Evolutionary conservation across 64 coral and sea anemone genomes (phyloP).

Genomic region (Exaiptasia diaphana): DNA sequence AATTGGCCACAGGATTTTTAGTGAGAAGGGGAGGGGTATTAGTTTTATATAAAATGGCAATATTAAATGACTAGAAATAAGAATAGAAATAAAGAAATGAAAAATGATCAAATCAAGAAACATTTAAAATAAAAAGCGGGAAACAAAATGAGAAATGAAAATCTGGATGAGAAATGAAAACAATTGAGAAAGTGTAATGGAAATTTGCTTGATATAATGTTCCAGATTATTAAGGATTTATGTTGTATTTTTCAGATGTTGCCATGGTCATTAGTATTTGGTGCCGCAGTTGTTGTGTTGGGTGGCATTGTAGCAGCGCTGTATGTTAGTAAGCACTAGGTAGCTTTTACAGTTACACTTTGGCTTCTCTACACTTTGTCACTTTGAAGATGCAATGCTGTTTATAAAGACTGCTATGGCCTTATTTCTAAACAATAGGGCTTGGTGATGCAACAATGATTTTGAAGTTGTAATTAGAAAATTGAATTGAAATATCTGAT

Average conservation of each 20-base stretch:
- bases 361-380: too few species aligned
- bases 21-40: not conserved
- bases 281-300: constrained; percentile 71
- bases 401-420: too few species aligned
- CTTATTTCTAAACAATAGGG: too few species aligned
- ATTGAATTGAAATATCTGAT: too few species aligned
- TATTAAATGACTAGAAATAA: not conserved
- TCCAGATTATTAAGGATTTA: too few species aligned
- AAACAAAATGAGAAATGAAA: not conserved
- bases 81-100: not conserved
- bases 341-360: not conserved
- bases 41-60: not conserved
- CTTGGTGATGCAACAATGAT: too few species aligned
- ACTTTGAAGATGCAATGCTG: too few species aligned
- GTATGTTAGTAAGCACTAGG: constrained; percentile 47
- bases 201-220: too few species aligned
- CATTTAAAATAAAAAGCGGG: too few species aligned
- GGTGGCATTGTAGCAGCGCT: constrained; percentile 74
- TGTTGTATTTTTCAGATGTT: constrained; percentile 86
- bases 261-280: constrained; percentile 79
- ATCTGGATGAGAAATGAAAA: too few species aligned
- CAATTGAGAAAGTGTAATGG: too few species aligned
- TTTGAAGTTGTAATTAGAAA: too few species aligned
- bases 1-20: not conserved
- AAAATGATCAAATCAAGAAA: not conserved